Percentiles rank a stretch among this genome's conserved stretches.
These are phyloP conservation scores for Phalacrocorax carbo DNA, from an alignment of 2,113 vertebrate species.

Conservation along the genomic window DNA sequence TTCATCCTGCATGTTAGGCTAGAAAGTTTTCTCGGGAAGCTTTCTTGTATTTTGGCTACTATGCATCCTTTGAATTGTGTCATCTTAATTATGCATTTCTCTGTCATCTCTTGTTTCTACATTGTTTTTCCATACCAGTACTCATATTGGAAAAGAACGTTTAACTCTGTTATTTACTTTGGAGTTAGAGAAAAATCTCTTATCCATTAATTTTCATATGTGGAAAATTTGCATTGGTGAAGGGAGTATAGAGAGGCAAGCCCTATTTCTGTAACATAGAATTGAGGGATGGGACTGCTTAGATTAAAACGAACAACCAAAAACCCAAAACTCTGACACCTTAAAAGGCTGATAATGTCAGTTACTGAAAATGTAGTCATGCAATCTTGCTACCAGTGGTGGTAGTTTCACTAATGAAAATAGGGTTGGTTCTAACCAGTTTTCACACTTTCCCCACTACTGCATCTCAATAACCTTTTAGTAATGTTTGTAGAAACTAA, in stretches of 20 bases:
- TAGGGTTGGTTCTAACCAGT: neutral
- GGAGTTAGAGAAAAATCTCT: neutral
- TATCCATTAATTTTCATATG: neutral
- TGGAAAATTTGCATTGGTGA: neutral
- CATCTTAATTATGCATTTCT: neutral
- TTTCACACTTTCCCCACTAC: neutral
- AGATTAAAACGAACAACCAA: neutral
- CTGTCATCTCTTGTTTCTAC: neutral
- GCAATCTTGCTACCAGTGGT: neutral
- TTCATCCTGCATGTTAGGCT: neutral
- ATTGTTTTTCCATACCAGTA: neutral
- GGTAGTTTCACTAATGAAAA: neutral
- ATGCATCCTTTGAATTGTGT: neutral
- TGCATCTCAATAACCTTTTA: neutral
- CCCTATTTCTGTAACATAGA: neutral
- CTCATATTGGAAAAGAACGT: neutral
- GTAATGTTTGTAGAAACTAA: neutral
- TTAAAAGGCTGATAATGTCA: neutral
- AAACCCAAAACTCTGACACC: neutral
- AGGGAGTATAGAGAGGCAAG: neutral
- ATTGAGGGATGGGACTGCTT: neutral
- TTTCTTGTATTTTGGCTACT: neutral
- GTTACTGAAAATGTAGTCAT: neutral
- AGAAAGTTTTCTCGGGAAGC: neutral
- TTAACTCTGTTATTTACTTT: neutral